Evolutionary conservation across 2,113 vertebrate species (phyloP).

Genomic region (Megaceryle torquata): DNA sequence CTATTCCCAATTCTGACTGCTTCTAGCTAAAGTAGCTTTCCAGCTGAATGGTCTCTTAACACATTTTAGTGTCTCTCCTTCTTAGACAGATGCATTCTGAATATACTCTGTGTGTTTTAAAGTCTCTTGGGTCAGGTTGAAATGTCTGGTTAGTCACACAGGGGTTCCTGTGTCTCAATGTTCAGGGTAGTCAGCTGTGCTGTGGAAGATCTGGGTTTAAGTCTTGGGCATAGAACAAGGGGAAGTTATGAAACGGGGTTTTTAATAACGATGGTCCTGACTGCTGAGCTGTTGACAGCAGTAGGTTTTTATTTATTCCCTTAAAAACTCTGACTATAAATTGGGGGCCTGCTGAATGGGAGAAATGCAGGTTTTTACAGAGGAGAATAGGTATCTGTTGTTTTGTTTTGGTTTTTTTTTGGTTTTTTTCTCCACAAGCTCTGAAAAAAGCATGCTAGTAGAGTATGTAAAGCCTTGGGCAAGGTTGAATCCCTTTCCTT

Average conservation of each 20-base stretch:
- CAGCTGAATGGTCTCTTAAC: not conserved
- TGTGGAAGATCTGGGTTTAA: not conserved
- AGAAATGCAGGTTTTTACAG: not conserved
- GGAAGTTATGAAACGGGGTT: not conserved
- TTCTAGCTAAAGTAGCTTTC: not conserved
- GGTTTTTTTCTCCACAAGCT: not conserved
- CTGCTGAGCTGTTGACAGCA: not conserved
- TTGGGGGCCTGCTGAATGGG: not conserved
- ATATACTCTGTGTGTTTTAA: not conserved
- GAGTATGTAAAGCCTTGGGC: not conserved
- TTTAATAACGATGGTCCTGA: not conserved
- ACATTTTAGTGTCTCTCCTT: not conserved
- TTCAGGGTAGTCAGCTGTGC: not conserved
- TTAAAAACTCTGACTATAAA: not conserved
- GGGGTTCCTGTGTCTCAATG: not conserved
- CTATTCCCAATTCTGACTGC: not conserved
- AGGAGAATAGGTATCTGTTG: not conserved
- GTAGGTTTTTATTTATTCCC: not conserved
- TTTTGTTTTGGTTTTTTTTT: not conserved
- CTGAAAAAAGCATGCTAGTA: not conserved
- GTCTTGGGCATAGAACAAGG: not conserved
- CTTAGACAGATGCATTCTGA: not conserved
- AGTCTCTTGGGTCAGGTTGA: not conserved
- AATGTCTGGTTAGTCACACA: not conserved
- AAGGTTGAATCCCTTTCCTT: not conserved